Base-by-base conservation (phyloP, 37 sponge, comb jelly and placozoan genomes). In the Oopsacas minuta region DNA sequence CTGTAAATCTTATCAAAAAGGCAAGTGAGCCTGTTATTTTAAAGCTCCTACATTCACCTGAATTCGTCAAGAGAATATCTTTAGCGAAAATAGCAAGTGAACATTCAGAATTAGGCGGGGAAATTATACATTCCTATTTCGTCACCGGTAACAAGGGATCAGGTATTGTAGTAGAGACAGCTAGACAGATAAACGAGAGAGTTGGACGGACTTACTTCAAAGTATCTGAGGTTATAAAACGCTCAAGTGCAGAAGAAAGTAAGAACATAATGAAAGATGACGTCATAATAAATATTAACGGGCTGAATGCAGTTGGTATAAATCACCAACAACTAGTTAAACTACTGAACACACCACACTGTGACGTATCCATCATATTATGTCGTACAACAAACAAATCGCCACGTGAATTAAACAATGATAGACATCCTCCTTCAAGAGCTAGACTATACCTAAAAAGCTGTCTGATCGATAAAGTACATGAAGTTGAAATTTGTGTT, bases 1-100 rank as follows among this genome's bases (percentile, higher is more conserved):
- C 75, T 5, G 75, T 61, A 32, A 61, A 61, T 34, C 30, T 61
- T 5, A 61, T 61, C 22, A 61, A 61, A 12, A 61, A 61, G 75
- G 75, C 75, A 10, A 61, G 75, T 34, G 75, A 61, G 28, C 75
- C 75, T 3, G 75, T 61, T n/a, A 61, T 61, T 20, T 34, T 61
- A 3, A 61, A 61, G 28, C 32, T 61, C 75, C 7, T 61, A 10
- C 75, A 61, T 34, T 61, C 75, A 10, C 20, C 30, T 25, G 75
- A 61, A 61, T 61, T n/a, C 30, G 75, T 10, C 7, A 61, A 61
- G 75, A 61, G 75, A 61, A 61, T 61, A 7, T 61, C 75, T 61
- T n/a, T 61, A 3, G 75, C 22, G 7, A 61, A 12, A n/a, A 61
- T 61, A 25, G 75, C 75, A 61, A 25, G 7, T 3, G 75, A 61